Conservation (phyloP, 2,113 vertebrate genomes). For the Cottus gobio region DNA sequence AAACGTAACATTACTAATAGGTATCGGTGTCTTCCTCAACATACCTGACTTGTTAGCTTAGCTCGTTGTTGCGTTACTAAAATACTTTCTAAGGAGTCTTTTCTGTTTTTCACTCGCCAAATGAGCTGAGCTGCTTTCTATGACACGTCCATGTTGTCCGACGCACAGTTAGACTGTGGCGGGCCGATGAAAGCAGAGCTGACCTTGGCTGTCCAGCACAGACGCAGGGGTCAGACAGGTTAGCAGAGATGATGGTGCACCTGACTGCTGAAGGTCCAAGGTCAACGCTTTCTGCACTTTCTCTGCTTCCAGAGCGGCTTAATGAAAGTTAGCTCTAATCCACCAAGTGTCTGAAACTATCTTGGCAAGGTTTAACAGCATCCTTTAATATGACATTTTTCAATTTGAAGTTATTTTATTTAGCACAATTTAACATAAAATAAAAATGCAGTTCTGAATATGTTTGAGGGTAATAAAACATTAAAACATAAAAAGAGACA, state of each 20-base stretch:
- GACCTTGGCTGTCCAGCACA: constrained; percentile 8
- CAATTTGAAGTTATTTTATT: neutral
- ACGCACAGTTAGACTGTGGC: constrained; percentile 5
- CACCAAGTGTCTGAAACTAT: constrained; percentile 6
- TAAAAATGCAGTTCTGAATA: neutral
- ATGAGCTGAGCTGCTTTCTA: neutral
- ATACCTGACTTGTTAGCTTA: too few species aligned
- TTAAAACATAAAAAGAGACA: neutral
- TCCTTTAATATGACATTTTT: neutral
- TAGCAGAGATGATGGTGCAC: constrained; percentile 10
- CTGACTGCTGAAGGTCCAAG: constrained; percentile 7
- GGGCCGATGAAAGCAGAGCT: constrained; percentile 10
- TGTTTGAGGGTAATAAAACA: neutral
- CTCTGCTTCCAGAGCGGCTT: neutral
- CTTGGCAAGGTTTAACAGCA: neutral
- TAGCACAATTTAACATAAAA: neutral
- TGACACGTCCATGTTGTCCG: neutral
- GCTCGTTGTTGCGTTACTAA: too few species aligned
- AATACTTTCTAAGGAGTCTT: too few species aligned
- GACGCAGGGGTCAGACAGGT: constrained; percentile 17
- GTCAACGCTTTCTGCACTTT: constrained; percentile 3
- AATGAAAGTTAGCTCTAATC: neutral
- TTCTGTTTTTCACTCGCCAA: too few species aligned
- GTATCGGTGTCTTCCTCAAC: too few species aligned
- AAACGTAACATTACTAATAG: too few species aligned